phyloP scores from a whole-genome alignment of 2,888 invertebrate species.

The Deilephila porcellus region DNA sequence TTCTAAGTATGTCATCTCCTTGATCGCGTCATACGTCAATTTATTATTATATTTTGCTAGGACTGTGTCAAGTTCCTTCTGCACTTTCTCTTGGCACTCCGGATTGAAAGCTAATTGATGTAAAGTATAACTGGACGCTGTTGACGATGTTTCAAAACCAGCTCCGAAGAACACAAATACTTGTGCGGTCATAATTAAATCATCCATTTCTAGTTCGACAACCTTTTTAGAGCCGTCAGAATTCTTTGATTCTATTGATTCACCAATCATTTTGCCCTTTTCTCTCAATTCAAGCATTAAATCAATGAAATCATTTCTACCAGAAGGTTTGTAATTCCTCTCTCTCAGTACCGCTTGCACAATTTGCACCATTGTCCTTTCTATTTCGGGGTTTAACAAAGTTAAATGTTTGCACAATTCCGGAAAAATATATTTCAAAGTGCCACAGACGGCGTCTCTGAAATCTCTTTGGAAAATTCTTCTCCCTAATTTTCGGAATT shows the following conservation, averaged over 20 bases:
- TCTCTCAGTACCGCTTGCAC: conserved; percentile 62
- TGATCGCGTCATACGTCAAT: conserved; percentile 71
- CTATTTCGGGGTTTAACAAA: conserved; percentile 63
- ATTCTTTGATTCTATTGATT: conserved; percentile 67
- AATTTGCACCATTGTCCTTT: conserved; percentile 59
- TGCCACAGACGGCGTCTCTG: conserved; percentile 58
- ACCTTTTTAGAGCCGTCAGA: conserved; percentile 64
- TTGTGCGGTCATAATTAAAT: conserved; percentile 70
- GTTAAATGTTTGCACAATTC: conserved; percentile 64
- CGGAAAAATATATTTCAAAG: conserved; percentile 68
- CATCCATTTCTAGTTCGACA: conserved; percentile 65
- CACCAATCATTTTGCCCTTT: conserved; percentile 68
- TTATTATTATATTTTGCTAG: conserved; percentile 64
- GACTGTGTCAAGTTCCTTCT: conserved; percentile 72
- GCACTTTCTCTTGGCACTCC: conserved; percentile 72
- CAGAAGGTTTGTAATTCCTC: conserved; percentile 66
- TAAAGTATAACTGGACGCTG: conserved; percentile 76
- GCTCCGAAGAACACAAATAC: conserved; percentile 79
- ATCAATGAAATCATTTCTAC: conserved; percentile 75
- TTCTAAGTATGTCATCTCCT: conserved; percentile 73
- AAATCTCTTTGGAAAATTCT: conserved; percentile 67
- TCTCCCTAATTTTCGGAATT: conserved; percentile 70
- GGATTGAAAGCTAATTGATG: conserved; percentile 78
- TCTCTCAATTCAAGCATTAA: conserved; percentile 68
- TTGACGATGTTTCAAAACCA: conserved; percentile 82